Evolutionary conservation across 2,888 invertebrate species (phyloP), one percentile per base, ranked within the genome.

Genomic region (Epicampocera succincta): DNA sequence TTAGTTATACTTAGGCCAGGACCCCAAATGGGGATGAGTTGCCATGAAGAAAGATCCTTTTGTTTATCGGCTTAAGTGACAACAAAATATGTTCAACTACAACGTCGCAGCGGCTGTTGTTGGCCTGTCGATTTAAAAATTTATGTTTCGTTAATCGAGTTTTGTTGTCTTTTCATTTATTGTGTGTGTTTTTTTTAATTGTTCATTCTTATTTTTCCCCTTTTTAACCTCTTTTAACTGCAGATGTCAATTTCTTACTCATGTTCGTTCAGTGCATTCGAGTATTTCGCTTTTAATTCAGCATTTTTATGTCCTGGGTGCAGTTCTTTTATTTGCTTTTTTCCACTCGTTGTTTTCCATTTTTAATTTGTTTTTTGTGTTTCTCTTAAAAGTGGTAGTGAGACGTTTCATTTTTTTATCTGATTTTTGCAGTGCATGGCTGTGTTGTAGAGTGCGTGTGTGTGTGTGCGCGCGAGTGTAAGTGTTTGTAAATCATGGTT

Each of bases 71-170:
- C 11, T 40, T 48, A 21, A 44, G 12, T 0, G 58, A 56, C 38
- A 69, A 63, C 44, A 38, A 66, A 33, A 58, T 25, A 15, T 8
- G 50, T 9, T 69, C 52, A 60, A 65, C 19, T n/a, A 17, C 42
- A 76, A 76, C 33, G 48, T 13, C 17, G 15, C 17, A 25, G 40
- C 56, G 17, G 21, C 42, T 50, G 48, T 11, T 56, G 60, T 71
- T 61, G 56, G 68, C 65, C 84, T 86, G 88, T 89, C 89, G 89
- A 89, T 87, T 89, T 88, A 87, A 88, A 88, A 89, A 87, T 66
- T 88, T 88, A 89, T 89, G 89, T 87, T 85, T 85, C 87, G 87
- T 88, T 89, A 89, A 89, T 89, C 89, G 89, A 89, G 87, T 89
- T 89, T 87, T 86, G 87, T 87, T 87, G 86, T 86, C 84, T 80